Conservation (phyloP, 1,140 invertebrate species). For the Grapholita molesta region DNA sequence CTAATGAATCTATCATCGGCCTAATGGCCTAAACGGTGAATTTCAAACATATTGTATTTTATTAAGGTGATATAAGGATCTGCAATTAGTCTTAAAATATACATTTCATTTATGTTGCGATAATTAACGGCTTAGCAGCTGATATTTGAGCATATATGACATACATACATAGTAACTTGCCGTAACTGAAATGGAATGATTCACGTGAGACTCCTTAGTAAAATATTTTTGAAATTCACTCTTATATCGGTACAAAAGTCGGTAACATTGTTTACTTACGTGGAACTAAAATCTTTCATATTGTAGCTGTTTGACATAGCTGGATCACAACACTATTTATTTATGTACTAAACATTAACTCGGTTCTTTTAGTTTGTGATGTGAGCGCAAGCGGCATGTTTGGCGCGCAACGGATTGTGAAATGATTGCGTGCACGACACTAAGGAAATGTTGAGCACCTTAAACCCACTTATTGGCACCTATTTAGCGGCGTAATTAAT, state of each 20-base stretch:
- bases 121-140: too few relatives aligned
- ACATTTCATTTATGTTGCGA: too few relatives aligned
- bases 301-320: constrained; percentile 63
- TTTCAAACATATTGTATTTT: too few relatives aligned
- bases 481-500: neutral
- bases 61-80: too few relatives aligned
- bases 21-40: too few relatives aligned
- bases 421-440: neutral
- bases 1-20: too few relatives aligned
- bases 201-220: too few relatives aligned
- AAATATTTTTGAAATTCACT: too few relatives aligned
- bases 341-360: neutral
- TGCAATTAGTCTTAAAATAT: too few relatives aligned
- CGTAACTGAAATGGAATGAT: too few relatives aligned
- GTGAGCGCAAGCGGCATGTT: neutral
- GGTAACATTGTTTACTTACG: constrained; percentile 44
- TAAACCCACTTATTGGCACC: neutral
- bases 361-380: neutral
- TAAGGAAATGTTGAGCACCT: neutral
- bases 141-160: too few relatives aligned
- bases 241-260: neutral
- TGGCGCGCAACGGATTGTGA: neutral
- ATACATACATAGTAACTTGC: too few relatives aligned
- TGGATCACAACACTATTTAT: constrained; percentile 18
- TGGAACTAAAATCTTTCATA: constrained; percentile 71